Evolutionary conservation across 2,888 invertebrate genomes (phyloP), one percentile per base, ranked within the genome.

Genomic region (Acronicta aceris): DNA sequence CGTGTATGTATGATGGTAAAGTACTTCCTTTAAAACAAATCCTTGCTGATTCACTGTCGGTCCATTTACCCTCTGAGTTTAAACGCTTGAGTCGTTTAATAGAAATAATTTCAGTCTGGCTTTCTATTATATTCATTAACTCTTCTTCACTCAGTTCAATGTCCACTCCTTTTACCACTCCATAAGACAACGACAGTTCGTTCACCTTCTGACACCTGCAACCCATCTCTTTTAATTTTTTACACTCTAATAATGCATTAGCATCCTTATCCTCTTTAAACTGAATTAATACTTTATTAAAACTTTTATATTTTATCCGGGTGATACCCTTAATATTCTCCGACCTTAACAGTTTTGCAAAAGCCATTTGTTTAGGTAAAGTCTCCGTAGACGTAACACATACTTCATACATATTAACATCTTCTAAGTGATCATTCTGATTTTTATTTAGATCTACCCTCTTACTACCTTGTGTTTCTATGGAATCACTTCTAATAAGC

Each of bases 341-440:
- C 10, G 56, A 33, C 45, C 60, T 60, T 4, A 75, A 45, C 15
- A 75, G 41, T 49, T 60, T 71, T 5, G 73, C 74, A 41, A 76
- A 48, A 0, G 65, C 69, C 33, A 74, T 64, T 58, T 70, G 74
- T 59, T 69, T 76, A 9, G 74, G 74, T 16, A 73, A 25, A 10
- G 6, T 10, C 21, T 63, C 43, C 27, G 33, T 12, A 27, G 68
- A 52, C 1, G 66, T 64, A 16, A 70, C 13, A 59, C 59, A 64
- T 1, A 74, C 45, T 41, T 71, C 64, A 38, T 16, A 16, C 12
- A 16, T 43, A 21, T 42, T 15, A 13, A 21, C 48, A 30, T 9
- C 9, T 48, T 49, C 41, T 5, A 42, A 43, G 21, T 21, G 21
- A 0, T 49, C 17, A 9, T 33, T 15, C 13, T 40, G 36, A 1